Conservation (phyloP, 2,113 vertebrate genomes). For the Sturnira hondurensis region DNA sequence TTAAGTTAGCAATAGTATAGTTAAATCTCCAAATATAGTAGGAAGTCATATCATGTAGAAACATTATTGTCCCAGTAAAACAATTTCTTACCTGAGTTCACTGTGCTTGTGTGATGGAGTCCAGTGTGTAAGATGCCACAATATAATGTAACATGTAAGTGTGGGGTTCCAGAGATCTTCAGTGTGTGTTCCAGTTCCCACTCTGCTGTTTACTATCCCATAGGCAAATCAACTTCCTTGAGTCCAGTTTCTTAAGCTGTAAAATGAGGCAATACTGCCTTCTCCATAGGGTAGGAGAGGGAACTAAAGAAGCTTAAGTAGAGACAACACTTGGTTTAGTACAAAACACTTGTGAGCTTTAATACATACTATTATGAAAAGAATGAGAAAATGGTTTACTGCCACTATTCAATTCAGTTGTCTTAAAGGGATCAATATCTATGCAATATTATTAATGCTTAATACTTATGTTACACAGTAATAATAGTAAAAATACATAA, state of each 20-base stretch:
- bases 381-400: not conserved
- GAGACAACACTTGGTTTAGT: not conserved
- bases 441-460: not conserved
- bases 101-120: not conserved
- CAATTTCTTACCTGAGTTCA: accelerated
- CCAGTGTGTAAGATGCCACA: accelerated
- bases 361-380: not conserved
- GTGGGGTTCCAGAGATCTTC: accelerated
- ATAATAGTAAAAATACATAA: not conserved
- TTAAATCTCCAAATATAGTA: not conserved
- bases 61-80: not conserved
- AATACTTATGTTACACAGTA: not conserved
- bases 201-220: not conserved
- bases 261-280: not conserved
- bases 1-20: not conserved
- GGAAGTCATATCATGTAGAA: not conserved
- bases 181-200: not conserved
- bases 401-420: not conserved
- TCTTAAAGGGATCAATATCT: not conserved
- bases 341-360: not conserved
- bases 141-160: accelerated
- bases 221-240: not conserved
- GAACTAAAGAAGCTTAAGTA: not conserved
- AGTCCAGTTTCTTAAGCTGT: not conserved
- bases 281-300: not conserved